A percentile compares a stretch with the other conserved stretches of the same genome.
Evolutionary conservation across 2,888 invertebrate species (phyloP).

Genomic region (Microchrysa polita): DNA sequence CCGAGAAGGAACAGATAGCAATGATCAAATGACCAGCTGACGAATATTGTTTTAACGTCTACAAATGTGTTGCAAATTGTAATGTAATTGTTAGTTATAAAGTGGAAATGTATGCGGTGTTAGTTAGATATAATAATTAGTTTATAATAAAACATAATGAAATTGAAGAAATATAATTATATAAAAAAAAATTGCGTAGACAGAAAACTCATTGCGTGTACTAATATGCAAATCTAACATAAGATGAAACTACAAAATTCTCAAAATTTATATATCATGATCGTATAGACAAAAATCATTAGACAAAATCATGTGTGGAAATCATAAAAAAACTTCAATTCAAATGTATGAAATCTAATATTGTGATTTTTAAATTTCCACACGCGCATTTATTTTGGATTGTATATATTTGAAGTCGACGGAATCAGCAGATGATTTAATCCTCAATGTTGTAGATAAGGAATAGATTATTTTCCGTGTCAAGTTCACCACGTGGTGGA

Average conservation of each 20-base stretch:
- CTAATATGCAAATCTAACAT: too few relatives aligned
- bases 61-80: not conserved
- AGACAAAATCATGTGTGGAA: not conserved
- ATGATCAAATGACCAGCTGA: too few relatives aligned
- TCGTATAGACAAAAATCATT: too few relatives aligned
- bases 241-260: too few relatives aligned
- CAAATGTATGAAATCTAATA: not conserved
- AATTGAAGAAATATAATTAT: too few relatives aligned
- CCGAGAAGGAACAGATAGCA: too few relatives aligned
- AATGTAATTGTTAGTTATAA: conserved; percentile 20
- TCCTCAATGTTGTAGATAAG: conserved; percentile 65
- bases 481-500: conserved; percentile 68
- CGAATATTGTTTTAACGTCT: too few relatives aligned
- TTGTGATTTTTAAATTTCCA: not conserved
- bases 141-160: too few relatives aligned
- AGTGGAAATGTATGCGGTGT: conserved; percentile 24
- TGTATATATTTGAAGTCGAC: not conserved
- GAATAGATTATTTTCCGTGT: conserved; percentile 71
- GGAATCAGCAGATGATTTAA: conserved; percentile 54
- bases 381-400: not conserved
- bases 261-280: too few relatives aligned
- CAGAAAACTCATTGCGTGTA: not conserved
- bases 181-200: too few relatives aligned
- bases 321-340: not conserved
- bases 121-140: not conserved